Evolutionary conservation across 2,888 invertebrate genomes (phyloP), one percentile per base, ranked within the genome.

Genomic region (Theretra japonica): DNA sequence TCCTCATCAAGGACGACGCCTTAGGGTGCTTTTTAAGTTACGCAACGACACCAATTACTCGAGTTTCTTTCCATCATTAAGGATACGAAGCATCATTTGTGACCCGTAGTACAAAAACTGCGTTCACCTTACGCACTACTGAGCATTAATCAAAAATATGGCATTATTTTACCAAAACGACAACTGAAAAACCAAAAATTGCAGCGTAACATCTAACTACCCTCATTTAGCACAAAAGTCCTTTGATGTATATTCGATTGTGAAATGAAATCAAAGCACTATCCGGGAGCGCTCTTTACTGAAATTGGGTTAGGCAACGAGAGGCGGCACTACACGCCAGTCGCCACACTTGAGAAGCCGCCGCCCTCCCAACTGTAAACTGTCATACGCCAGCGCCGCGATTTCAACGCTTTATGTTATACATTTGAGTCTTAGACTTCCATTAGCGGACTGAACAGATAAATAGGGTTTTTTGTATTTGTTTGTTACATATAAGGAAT

Each of bases 231-330:
- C 62, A 62, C 68, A 71, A 65, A 48, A 65, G 62, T 53, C 71
- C 60, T 53, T 71, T 56, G 65, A 65, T 50, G 73, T 72, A 72
- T 72, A 76, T 76, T 73, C 75, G 77, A 80, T 78, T 79, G 80
- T 81, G 77, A 77, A 82, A 83, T 76, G 81, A 84, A 88, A 88
- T 88, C 86, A 86, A 83, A 88, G 86, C 85, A 83, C 82, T 85
- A 83, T 82, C 79, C 48, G 17, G 77, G 76, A 82, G 80, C 76
- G 78, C 84, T 82, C 84, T 83, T 81, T 83, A 79, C 81, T 81
- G 79, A 87, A 89, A 90, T 88, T 90, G 86, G 85, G 86, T 89
- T 88, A 84, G 79, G 76, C 81, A 81, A 84, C 82, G 81, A 82
- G 84, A 82, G 81, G 82, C 81, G 82, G 80, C 82, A 80, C 82